These are phyloP conservation scores for Paracanthobrama guichenoti DNA, from an alignment of 2,113 vertebrate species.

Conservation along the genomic window DNA sequence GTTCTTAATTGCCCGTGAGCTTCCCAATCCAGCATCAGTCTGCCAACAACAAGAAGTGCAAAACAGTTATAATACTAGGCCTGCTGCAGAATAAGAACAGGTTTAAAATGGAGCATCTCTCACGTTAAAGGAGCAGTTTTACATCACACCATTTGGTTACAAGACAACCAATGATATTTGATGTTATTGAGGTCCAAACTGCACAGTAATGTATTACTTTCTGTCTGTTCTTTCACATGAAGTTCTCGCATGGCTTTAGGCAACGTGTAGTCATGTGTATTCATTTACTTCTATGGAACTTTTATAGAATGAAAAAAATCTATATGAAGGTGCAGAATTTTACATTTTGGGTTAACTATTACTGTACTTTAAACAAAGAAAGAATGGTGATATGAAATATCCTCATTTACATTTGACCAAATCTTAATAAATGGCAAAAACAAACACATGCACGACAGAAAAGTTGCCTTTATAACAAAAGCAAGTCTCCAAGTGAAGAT, in stretches of 20 bases:
- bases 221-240: neutral
- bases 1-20: slow-evolving; percentile 87
- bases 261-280: neutral
- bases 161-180: neutral
- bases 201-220: neutral
- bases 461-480: neutral
- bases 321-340: too few species aligned
- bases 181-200: neutral
- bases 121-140: neutral
- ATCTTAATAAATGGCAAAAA: neutral
- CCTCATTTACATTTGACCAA: neutral
- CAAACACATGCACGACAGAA: neutral
- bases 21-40: slow-evolving; percentile 71
- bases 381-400: neutral
- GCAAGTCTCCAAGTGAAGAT: neutral
- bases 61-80: neutral
- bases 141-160: neutral
- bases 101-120: neutral
- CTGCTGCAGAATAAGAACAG: neutral
- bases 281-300: too few species aligned
- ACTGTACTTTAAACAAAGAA: neutral
- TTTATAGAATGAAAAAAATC: too few species aligned
- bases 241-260: neutral
- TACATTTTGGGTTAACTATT: too few species aligned
- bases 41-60: slow-evolving; percentile 59